phyloP scores from a whole-genome alignment of 2,888 invertebrate genomes.

The Spodoptera exigua region DNA sequence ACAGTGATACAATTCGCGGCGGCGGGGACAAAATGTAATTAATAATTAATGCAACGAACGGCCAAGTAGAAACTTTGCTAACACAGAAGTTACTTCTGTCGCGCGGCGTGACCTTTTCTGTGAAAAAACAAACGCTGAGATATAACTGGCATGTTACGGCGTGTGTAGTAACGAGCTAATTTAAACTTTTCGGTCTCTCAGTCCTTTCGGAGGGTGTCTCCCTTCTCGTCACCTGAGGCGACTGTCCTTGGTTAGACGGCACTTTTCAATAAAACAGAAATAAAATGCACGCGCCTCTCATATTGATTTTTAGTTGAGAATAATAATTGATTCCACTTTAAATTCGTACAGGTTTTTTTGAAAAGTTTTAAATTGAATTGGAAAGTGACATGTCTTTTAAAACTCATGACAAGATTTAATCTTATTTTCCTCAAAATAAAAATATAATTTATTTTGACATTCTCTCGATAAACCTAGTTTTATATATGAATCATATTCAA shows the following conservation, averaged over 20 bases:
- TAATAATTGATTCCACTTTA: constrained; percentile 50
- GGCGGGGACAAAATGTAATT: constrained; percentile 69
- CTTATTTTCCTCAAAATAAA: too few relatives aligned
- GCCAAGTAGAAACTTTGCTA: constrained; percentile 73
- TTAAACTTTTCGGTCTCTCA: constrained; percentile 87
- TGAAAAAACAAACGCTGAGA: constrained; percentile 84
- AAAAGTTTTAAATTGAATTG: constrained; percentile 28
- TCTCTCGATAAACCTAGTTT: too few relatives aligned
- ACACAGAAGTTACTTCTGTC: constrained; percentile 75
- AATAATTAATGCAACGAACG: constrained; percentile 80
- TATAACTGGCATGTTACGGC: constrained; percentile 80
- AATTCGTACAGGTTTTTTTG: constrained; percentile 1
- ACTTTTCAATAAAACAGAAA: constrained; percentile 78
- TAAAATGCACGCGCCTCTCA: constrained; percentile 63
- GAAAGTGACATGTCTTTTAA: constrained; percentile 1
- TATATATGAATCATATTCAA: too few relatives aligned
- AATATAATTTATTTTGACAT: too few relatives aligned
- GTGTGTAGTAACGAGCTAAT: constrained; percentile 89
- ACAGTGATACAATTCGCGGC: constrained; percentile 61
- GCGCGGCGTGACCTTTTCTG: constrained; percentile 79
- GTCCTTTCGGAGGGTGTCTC: constrained; percentile 78
- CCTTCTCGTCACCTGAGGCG: constrained; percentile 84
- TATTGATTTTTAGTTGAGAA: constrained; percentile 53
- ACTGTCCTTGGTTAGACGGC: constrained; percentile 76
- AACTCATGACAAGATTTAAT: too few relatives aligned